Evolutionary conservation across 2,797 vertebrate genomes (phyloP).

Genomic region (Chanos chanos): DNA sequence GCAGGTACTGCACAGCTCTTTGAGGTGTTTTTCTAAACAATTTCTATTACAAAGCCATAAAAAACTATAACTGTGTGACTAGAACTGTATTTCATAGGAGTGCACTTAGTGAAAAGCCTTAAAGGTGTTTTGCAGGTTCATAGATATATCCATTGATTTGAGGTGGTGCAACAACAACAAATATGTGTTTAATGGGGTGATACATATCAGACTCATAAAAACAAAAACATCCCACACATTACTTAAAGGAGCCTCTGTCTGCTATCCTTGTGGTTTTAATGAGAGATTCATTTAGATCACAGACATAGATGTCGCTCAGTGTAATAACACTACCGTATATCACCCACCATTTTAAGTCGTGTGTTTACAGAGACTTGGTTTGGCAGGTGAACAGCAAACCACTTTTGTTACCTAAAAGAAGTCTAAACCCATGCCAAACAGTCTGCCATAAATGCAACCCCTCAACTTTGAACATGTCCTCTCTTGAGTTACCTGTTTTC

Average conservation of each 20-base stretch:
- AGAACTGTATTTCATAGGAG: too few relatives aligned
- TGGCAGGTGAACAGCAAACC: constrained; percentile 21
- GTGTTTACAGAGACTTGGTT: constrained; percentile 1
- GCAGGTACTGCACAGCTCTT: too few relatives aligned
- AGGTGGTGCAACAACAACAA: too few relatives aligned
- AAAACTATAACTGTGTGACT: too few relatives aligned
- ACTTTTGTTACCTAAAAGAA: constrained; percentile 21
- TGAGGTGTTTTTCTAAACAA: too few relatives aligned
- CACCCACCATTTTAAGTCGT: constrained; percentile 8
- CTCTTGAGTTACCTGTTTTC: constrained; percentile 29
- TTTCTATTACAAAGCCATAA: too few relatives aligned
- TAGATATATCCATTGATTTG: too few relatives aligned
- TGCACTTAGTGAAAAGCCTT: too few relatives aligned
- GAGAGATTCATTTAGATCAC: constrained; percentile 8
- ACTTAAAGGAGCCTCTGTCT: neutral
- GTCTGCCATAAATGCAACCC: constrained; percentile 13
- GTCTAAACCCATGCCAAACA: constrained; percentile 6
- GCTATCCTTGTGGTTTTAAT: constrained; percentile 35
- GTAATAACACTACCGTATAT: constrained; percentile 15
- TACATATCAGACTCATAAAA: too few relatives aligned
- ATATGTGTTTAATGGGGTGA: too few relatives aligned
- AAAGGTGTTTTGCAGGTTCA: too few relatives aligned
- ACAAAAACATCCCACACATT: too few relatives aligned
- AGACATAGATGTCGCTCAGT: constrained; percentile 1
- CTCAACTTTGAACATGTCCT: constrained; percentile 39